phyloP scores from a whole-genome alignment of 2,113 vertebrate species.

The Guaruba guarouba region DNA sequence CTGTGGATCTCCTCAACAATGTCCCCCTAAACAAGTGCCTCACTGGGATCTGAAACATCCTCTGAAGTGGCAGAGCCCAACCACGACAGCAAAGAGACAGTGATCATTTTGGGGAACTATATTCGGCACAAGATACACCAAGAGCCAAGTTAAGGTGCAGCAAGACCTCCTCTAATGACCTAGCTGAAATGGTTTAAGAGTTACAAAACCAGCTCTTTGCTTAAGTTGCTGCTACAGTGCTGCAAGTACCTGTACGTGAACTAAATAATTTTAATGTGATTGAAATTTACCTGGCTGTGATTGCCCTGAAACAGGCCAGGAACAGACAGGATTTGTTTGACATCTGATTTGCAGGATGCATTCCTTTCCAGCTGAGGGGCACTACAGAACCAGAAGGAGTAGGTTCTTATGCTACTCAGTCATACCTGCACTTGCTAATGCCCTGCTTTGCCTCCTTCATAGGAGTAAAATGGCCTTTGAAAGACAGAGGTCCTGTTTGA shows the following conservation, averaged over 20 bases:
- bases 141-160: background rate
- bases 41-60: background rate
- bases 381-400: background rate
- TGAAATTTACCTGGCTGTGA: background rate
- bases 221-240: background rate
- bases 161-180: background rate
- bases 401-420: background rate
- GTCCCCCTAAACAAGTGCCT: background rate
- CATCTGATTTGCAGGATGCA: background rate
- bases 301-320: background rate
- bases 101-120: background rate
- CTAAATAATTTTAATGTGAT: background rate
- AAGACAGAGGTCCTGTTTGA: background rate
- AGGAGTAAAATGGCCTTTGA: background rate
- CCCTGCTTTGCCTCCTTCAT: background rate
- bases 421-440: background rate
- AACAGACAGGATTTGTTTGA: background rate
- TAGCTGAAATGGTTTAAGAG: background rate
- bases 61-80: background rate
- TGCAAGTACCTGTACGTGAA: background rate
- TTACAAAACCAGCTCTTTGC: background rate
- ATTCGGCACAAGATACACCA: background rate
- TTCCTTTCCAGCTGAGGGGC: background rate
- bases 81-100: background rate
- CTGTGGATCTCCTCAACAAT: background rate